Evolutionary conservation across 1,140 invertebrate genomes (phyloP).

Genomic region (Frieseomelitta varia): DNA sequence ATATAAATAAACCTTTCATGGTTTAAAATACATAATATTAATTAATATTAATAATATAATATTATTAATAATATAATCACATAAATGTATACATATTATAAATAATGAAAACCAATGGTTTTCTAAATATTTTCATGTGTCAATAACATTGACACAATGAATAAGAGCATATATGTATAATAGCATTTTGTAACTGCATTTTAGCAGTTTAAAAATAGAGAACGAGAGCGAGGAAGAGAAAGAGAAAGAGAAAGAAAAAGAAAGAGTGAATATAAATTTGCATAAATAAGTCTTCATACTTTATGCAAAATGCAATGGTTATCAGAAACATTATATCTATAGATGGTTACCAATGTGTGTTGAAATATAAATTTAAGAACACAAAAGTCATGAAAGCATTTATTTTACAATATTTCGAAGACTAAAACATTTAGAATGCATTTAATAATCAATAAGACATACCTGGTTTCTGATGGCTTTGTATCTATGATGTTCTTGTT

Average conservation of each 20-base stretch:
- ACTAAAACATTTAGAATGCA: conserved; percentile 37
- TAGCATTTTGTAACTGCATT: conserved; percentile 3
- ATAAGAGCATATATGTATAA: not conserved
- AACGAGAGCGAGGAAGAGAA: not conserved
- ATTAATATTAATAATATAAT: conserved; percentile 2
- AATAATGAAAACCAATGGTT: conserved; percentile 38
- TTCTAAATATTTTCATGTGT: conserved; percentile 1
- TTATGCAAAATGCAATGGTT: conserved; percentile 33
- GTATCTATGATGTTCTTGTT: conserved; percentile 70
- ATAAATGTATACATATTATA: not conserved
- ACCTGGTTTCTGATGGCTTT: conserved; percentile 72
- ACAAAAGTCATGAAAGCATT: conserved; percentile 43
- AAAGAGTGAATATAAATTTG: conserved; percentile 14
- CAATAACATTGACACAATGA: conserved; percentile 3
- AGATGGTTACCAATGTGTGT: conserved; percentile 16
- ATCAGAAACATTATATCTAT: conserved; percentile 18
- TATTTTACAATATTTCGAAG: conserved; percentile 51
- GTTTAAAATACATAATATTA: not conserved
- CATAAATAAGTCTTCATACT: conserved; percentile 38
- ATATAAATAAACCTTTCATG: conserved; percentile 2
- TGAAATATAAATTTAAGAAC: conserved; percentile 29
- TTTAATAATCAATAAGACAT: conserved; percentile 58
- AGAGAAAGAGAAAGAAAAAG: not conserved
- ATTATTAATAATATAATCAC: not conserved
- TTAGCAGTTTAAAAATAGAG: not conserved